Base-by-base conservation (phyloP, 2,888 invertebrate genomes). In the Marasmarcha lunaedactyla region DNA sequence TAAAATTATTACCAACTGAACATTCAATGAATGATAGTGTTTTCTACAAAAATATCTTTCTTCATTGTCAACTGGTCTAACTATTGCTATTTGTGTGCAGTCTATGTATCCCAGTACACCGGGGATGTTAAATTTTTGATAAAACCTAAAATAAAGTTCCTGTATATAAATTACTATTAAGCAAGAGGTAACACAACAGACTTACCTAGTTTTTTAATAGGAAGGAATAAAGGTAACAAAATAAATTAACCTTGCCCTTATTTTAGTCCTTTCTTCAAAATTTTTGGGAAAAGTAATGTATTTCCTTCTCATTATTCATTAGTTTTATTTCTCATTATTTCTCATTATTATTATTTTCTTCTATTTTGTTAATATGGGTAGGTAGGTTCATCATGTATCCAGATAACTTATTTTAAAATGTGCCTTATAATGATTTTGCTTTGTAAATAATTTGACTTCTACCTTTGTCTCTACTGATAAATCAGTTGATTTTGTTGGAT, bases 1-100 rank as follows among this genome's bases (percentile, higher is more conserved):
- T n/a, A n/a, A n/a, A n/a, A n/a, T n/a, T n/a, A n/a, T 37, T 25
- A 25, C 37, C 30, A 37, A 27, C 14, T 37, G 37, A 6, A 37
- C 37, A 37, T 37, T 37, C 13, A 37, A 14, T 6, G 37, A 37
- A 37, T 37, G 27, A 13, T 37, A 37, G 13, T 15, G 25, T 14
- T 37, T 37, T 1, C 27, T 5, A 14, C 37, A 37, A 27, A 12
- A 37, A 13, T 27, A 37, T 11, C 30, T 20, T 3, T 37, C 37
- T 37, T 37, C 37, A 27, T 37, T 13, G 4, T 9, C 11, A 5
- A 10, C 9, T 9, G 37, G 37, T 4, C 30, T 10, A 10, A 37
- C 27, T 37, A 37, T 37, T 12, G 26, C 37, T 26, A 37, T 26
- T 2, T 37, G 37, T 5, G 37, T 25, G 5, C 25, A 25, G 25